Conservation (phyloP, 2,797 vertebrate genomes). For the Syngnathus rostellatus region DNA sequence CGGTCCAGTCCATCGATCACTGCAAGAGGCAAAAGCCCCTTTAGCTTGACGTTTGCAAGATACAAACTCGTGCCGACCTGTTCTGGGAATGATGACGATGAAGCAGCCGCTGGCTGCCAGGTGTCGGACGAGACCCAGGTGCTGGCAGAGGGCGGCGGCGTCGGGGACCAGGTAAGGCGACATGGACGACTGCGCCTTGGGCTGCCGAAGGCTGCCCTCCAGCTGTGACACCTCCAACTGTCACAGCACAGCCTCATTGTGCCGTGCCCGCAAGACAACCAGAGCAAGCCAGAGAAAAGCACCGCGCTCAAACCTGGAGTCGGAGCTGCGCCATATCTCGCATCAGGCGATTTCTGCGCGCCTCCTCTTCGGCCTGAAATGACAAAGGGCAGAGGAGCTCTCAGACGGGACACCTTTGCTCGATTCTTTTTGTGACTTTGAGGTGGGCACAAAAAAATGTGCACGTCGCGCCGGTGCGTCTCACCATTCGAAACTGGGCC, state of each 20-base stretch:
- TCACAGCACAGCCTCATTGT: neutral
- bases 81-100: constrained; percentile 93
- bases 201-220: constrained; percentile 95
- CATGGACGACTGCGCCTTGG: constrained; percentile 92
- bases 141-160: constrained; percentile 87
- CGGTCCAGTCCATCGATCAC: constrained; percentile 93
- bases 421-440: too few species aligned
- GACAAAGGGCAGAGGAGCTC: too few species aligned
- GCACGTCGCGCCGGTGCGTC: constrained; percentile 23
- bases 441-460: too few species aligned
- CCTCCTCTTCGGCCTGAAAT: constrained; percentile 89
- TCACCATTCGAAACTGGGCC: constrained; percentile 97
- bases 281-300: neutral
- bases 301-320: constrained; percentile 74
- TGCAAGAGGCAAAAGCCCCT: constrained; percentile 34
- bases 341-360: constrained; percentile 91
- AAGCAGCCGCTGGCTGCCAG: constrained; percentile 88
- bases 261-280: neutral
- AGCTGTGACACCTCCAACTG: constrained; percentile 96
- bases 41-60: neutral
- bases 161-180: constrained; percentile 95
- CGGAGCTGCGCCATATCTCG: constrained; percentile 97
- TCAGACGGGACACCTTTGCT: too few species aligned
- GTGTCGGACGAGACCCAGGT: constrained; percentile 81
- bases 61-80: constrained; percentile 64